Base-by-base conservation (phyloP, 2,113 vertebrate genomes). In the Pipra filicauda region DNA sequence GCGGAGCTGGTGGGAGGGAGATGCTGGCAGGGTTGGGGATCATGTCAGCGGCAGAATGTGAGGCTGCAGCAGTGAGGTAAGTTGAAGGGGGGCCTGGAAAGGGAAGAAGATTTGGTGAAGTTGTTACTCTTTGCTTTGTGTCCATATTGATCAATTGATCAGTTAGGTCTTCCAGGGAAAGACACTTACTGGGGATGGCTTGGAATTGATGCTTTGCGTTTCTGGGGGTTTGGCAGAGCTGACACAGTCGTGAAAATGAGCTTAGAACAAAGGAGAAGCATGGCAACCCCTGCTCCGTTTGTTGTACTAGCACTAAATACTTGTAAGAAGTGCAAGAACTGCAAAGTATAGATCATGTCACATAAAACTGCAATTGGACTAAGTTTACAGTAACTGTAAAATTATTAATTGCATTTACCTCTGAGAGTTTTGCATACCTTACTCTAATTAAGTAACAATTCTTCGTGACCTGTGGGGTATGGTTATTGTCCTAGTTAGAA, bases 21-120 rank as follows among this genome's bases (percentile, higher is more conserved):
- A 18, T 52, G 62, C 93, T 89, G 88, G 55, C 88, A 78, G 74
- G 52, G 12, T 28, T 96, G 78, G 71, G 44, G 43, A 41, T 95
- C 77, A 37, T 69, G 57, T 49, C 30, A 28, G 24, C 33, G 72
- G 11, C 21, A 65, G 65, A 58, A 71, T 87, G 66, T 78, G 89
- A 96, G 76, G 70, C 78, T 95, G 84, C 39, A 4, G 86, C 88
- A 93, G 88, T 5, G 2, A 64, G 85, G 89, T 95, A 76, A 95
- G 83, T 59, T 55, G 41, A 83, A 76, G 23, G 11, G 11, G 4
- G 5, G 2, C 8, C 48, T 89, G 3, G 9, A 82, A 51, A 54
- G 35, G 22, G 8, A 51, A 24, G 20, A 46, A 77, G 17, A 28
- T 85, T 75, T 85, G 43, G 20, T 74, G 46, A 69, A 23, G 17